Conservation (phyloP, 2,888 invertebrate species). For the Sepioteuthis lessoniana region DNA sequence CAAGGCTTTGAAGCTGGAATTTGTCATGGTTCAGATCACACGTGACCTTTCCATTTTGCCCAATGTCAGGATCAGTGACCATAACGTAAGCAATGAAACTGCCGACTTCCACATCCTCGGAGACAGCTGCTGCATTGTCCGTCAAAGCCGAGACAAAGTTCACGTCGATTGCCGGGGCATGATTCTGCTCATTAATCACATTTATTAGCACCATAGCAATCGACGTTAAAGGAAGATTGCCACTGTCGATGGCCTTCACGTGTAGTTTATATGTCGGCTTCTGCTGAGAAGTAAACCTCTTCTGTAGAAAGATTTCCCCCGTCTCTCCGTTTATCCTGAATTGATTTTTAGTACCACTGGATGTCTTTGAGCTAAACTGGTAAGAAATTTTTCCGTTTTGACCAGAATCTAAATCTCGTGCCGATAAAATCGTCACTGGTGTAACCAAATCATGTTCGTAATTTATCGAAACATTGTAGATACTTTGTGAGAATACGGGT, state of each 20-base stretch:
- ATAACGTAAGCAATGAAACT: not conserved
- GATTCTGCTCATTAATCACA: not conserved
- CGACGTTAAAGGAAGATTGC: not conserved
- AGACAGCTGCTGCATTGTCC: not conserved
- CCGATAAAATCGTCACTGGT: not conserved
- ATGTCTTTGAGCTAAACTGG: not conserved
- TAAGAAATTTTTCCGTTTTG: not conserved
- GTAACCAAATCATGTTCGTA: not conserved
- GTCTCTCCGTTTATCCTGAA: not conserved
- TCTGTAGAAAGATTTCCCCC: not conserved
- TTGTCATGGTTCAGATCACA: constrained; percentile 1
- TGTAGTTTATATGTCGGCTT: not conserved
- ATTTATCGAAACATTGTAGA: not conserved
- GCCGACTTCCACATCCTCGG: not conserved
- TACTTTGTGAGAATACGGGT: not conserved
- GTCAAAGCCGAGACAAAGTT: not conserved
- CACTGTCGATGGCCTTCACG: not conserved
- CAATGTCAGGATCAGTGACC: not conserved
- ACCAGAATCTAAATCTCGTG: not conserved
- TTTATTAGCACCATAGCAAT: not conserved
- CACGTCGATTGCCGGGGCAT: not conserved
- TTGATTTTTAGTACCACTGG: not conserved
- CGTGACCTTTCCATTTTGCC: not conserved
- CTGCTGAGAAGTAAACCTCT: not conserved
- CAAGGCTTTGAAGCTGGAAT: not conserved